Percentiles rank a stretch among this genome's conserved stretches.
Evolutionary conservation across 1,140 invertebrate species (phyloP).

Genomic region (Zaprionus africanus): DNA sequence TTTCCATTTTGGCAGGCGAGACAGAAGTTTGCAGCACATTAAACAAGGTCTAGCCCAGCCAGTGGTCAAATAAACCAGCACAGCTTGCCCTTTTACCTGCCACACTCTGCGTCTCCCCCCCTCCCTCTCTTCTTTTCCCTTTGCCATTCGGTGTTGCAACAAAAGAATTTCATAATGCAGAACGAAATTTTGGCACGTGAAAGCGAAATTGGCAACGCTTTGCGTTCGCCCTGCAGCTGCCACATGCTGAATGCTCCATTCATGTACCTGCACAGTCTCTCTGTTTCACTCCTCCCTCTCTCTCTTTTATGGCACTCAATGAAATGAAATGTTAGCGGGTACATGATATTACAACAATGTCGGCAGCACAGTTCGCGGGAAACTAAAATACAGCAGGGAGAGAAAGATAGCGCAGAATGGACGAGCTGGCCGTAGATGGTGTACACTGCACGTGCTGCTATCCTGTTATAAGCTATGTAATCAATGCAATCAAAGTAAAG

Average conservation of each 20-base stretch:
- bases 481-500: not conserved
- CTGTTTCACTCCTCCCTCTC: not conserved
- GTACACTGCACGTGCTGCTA: not conserved
- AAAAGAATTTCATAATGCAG: not conserved
- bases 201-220: slow-evolving; percentile 11
- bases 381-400: not conserved
- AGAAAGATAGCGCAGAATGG: not conserved
- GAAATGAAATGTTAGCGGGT: slow-evolving; percentile 25
- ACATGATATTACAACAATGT: slow-evolving; percentile 24
- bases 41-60: slow-evolving; percentile 33
- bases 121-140: not conserved
- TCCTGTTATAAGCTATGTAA: not conserved
- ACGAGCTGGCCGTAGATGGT: too few species aligned
- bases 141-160: not conserved
- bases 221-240: not conserved
- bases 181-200: slow-evolving; percentile 7
- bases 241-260: not conserved
- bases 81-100: not conserved
- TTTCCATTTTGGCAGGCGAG: slow-evolving; percentile 49
- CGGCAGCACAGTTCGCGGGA: not conserved
- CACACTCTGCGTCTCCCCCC: not conserved
- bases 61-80: slow-evolving; percentile 2
- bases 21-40: slow-evolving; percentile 56
- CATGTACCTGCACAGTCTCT: not conserved
- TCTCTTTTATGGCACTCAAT: slow-evolving; percentile 1